Evolutionary conservation across 2,888 invertebrate species (phyloP).

Genomic region (Leistus spinibarbis): DNA sequence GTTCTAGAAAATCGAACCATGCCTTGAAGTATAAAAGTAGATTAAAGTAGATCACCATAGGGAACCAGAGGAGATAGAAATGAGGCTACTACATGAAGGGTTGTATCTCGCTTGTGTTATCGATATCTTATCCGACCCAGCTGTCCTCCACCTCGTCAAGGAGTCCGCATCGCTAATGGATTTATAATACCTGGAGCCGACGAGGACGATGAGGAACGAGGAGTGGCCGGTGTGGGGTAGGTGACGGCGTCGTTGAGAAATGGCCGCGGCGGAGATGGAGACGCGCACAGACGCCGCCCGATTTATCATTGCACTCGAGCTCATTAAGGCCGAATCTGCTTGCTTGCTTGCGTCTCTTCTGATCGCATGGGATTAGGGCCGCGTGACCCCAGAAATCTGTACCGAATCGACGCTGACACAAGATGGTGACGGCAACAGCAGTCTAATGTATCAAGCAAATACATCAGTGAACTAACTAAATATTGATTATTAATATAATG

Average conservation of each 20-base stretch:
- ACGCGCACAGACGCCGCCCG: constrained; percentile 56
- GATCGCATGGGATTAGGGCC: constrained; percentile 52
- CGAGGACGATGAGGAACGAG: neutral
- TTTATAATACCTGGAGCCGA: constrained; percentile 29
- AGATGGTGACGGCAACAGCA: neutral
- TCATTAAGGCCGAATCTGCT: constrained; percentile 60
- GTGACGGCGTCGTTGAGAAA: constrained; percentile 47
- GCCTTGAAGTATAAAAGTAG: too few relatives aligned
- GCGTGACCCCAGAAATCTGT: neutral
- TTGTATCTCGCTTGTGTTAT: neutral
- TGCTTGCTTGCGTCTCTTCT: constrained; percentile 45
- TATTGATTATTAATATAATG: neutral
- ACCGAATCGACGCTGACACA: neutral
- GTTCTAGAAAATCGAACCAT: too few relatives aligned
- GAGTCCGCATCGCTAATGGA: constrained; percentile 28
- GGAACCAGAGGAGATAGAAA: neutral
- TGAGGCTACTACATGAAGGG: neutral
- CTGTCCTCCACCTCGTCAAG: constrained; percentile 30
- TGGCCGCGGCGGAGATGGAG: constrained; percentile 54
- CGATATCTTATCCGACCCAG: constrained; percentile 25
- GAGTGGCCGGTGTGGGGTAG: neutral
- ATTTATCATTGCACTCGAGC: constrained; percentile 59
- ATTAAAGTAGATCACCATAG: neutral
- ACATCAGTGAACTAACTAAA: neutral
- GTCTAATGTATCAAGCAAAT: neutral